Evolutionary conservation across 1,140 invertebrate genomes (phyloP).

Genomic region (Mylabris phalerata): DNA sequence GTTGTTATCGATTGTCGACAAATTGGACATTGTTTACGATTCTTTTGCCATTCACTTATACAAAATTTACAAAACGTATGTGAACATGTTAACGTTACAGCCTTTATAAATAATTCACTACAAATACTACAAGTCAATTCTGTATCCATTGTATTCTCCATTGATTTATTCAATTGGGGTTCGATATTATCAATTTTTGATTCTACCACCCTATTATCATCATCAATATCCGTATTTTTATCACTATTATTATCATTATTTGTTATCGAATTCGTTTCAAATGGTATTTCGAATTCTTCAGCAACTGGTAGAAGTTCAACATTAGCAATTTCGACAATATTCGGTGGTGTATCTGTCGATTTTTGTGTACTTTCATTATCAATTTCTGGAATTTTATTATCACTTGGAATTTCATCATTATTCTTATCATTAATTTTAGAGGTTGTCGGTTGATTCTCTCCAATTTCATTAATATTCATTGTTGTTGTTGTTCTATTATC

Average conservation of each 20-base stretch:
- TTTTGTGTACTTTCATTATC: no score
- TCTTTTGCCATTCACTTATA: slow-evolving; percentile 65
- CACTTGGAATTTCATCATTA: no score
- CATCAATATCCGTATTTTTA: neutral
- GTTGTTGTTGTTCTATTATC: no score
- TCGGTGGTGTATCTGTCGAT: no score
- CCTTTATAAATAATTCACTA: slow-evolving; percentile 65
- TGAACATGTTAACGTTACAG: slow-evolving; percentile 65
- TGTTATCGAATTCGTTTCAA: neutral
- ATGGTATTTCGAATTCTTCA: neutral
- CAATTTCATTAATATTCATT: neutral
- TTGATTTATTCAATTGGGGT: slow-evolving; percentile 34
- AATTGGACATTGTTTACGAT: slow-evolving; percentile 65
- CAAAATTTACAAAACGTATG: slow-evolving; percentile 74
- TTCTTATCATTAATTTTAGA: neutral
- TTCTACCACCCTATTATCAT: neutral
- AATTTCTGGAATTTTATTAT: no score
- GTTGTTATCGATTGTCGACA: slow-evolving; percentile 48
- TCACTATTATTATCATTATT: neutral
- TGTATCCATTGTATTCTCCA: slow-evolving; percentile 60
- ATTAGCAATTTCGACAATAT: neutral
- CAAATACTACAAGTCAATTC: slow-evolving; percentile 75
- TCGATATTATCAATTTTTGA: neutral
- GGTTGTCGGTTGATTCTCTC: neutral
- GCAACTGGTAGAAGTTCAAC: neutral